A percentile compares a stretch with the other conserved stretches of the same genome.
Conservation (phyloP, 2,888 invertebrate species). For the Terebella lapidaria region DNA sequence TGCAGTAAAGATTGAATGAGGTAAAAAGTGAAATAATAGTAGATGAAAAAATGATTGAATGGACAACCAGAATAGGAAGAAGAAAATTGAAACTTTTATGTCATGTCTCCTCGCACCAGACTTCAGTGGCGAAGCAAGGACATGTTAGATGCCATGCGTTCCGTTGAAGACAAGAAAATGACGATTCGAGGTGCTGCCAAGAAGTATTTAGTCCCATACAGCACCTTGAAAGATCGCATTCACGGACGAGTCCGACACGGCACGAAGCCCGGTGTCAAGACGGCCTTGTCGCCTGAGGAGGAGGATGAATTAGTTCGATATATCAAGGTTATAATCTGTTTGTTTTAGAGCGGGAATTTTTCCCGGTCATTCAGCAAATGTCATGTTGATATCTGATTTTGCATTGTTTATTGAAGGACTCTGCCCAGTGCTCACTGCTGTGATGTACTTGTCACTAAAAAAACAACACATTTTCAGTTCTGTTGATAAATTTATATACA, state of each 20-base stretch:
- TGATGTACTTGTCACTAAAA: no score
- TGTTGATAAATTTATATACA: no score
- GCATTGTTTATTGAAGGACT: not conserved
- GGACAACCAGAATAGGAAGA: no score
- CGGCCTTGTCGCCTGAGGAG: slow-evolving; percentile 28
- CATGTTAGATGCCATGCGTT: slow-evolving; percentile 29
- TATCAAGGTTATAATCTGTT: slow-evolving; percentile 16
- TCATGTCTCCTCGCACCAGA: slow-evolving; percentile 12
- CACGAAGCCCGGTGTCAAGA: slow-evolving; percentile 30
- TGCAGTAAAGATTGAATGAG: no score
- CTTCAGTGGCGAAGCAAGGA: slow-evolving; percentile 27
- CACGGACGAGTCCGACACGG: slow-evolving; percentile 29
- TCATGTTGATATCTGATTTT: no score
- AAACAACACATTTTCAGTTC: no score
- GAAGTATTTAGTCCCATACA: slow-evolving; percentile 28
- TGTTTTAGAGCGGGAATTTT: not conserved
- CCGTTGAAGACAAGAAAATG: slow-evolving; percentile 23
- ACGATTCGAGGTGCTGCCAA: slow-evolving; percentile 33
- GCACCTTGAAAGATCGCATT: slow-evolving; percentile 28
- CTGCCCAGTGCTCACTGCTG: no score
- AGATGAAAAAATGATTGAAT: no score
- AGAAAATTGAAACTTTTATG: no score
- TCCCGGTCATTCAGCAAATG: no score
- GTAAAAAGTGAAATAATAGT: no score
- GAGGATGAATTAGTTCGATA: slow-evolving; percentile 26